Conservation (phyloP, 2,113 vertebrate species). For the Myotis brandtii region DNA sequence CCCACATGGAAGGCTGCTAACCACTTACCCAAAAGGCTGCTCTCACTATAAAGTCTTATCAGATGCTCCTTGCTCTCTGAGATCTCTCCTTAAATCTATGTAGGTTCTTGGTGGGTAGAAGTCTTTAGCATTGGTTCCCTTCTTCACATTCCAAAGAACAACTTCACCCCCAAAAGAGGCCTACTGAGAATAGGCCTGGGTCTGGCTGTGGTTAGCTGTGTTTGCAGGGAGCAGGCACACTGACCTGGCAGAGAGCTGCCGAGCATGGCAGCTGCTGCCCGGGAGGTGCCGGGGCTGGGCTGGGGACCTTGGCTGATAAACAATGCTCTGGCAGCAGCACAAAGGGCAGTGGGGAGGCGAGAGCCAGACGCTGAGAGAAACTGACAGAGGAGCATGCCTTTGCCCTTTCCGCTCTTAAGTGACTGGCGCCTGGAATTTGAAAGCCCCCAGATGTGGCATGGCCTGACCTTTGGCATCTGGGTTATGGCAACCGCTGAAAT, state of each 20-base stretch:
- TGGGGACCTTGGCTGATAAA: background rate
- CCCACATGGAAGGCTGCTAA: background rate
- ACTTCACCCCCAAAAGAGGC: background rate
- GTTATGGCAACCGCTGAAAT: background rate
- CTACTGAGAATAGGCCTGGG: background rate
- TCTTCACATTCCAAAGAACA: background rate
- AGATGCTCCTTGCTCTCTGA: background rate
- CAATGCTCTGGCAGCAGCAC: background rate
- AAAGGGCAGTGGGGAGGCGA: constrained; percentile 37
- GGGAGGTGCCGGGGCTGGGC: background rate
- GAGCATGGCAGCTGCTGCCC: background rate
- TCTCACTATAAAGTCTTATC: background rate
- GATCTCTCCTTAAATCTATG: background rate
- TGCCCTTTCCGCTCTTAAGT: constrained; percentile 48
- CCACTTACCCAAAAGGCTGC: background rate
- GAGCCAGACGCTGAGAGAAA: background rate
- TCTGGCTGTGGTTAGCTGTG: background rate
- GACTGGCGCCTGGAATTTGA: constrained; percentile 15
- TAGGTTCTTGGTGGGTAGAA: background rate
- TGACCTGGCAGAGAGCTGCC: background rate
- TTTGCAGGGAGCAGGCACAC: background rate
- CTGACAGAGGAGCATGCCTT: constrained; percentile 3
- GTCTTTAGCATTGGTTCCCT: background rate
- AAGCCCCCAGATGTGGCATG: background rate
- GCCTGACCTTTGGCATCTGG: constrained; percentile 14